phyloP scores from a whole-genome alignment of 1,140 invertebrate genomes.

The Diorhabda carinulata region DNA sequence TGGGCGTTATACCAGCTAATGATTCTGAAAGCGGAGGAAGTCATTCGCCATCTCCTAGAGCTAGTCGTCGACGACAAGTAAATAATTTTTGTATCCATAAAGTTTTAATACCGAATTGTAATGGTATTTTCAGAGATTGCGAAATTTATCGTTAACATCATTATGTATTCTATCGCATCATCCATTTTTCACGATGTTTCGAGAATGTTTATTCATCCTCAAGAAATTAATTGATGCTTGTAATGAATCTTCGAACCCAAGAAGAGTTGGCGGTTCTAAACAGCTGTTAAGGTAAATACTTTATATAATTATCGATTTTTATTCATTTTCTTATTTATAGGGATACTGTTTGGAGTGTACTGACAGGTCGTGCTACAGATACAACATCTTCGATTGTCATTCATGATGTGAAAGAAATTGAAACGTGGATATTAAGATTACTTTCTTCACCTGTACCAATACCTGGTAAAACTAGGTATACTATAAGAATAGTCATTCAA shows the following conservation, averaged over 20 bases:
- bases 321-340: constrained; percentile 48
- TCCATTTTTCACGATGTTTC: constrained; percentile 97
- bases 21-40: constrained; percentile 85
- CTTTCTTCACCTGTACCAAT: constrained; percentile 96
- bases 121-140: constrained; percentile 61
- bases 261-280: constrained; percentile 82
- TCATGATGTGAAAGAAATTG: constrained; percentile 95
- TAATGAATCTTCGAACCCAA: constrained; percentile 86
- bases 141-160: constrained; percentile 92
- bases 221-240: constrained; percentile 95
- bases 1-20: constrained; percentile 64
- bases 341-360: constrained; percentile 88
- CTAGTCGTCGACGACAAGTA: constrained; percentile 74
- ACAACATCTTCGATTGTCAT: constrained; percentile 82
- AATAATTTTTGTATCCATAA: neutral
- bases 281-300: constrained; percentile 69
- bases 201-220: constrained; percentile 93
- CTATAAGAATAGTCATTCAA: constrained; percentile 5
- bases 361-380: constrained; percentile 73
- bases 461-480: constrained; percentile 89
- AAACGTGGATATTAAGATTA: constrained; percentile 95
- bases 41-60: constrained; percentile 78
- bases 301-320: neutral
- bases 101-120: constrained; percentile 14
- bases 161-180: constrained; percentile 98